A percentile compares a stretch with the other conserved stretches of the same genome.
Evolutionary conservation across 1,140 invertebrate species (phyloP).

Genomic region (Achatina immaculata): DNA sequence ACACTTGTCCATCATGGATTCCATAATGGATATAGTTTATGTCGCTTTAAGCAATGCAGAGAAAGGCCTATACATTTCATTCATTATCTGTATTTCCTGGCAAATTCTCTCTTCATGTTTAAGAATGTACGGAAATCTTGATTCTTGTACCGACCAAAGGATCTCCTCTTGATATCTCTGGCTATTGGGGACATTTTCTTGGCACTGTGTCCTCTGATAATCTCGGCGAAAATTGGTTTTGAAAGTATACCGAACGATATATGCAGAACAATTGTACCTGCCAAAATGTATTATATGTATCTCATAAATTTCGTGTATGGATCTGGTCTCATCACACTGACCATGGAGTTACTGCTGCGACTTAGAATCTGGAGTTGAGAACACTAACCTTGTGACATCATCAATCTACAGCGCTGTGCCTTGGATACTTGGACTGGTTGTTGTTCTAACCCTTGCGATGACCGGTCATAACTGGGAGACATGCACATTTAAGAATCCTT

Average conservation of each 20-base stretch:
- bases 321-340: neutral
- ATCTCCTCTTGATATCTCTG: neutral
- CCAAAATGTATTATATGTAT: neutral
- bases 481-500: neutral
- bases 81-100: neutral
- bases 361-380: neutral
- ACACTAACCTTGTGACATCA: neutral
- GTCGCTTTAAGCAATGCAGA: too few relatives aligned
- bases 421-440: neutral
- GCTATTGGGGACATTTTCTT: slow-evolving; percentile 11
- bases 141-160: neutral
- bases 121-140: neutral
- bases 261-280: neutral
- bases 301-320: slow-evolving; percentile 13
- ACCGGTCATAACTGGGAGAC: neutral
- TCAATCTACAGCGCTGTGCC: neutral
- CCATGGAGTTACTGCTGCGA: neutral
- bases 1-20: too few relatives aligned
- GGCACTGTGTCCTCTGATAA: neutral
- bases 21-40: too few relatives aligned
- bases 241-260: too few relatives aligned
- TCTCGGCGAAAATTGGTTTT: neutral
- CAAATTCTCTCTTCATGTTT: neutral
- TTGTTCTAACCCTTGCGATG: neutral
- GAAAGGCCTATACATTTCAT: too few relatives aligned